Percentiles rank a stretch among this genome's conserved stretches.
These are phyloP conservation scores for Oikopleura albicans DNA, from an alignment of 23 tunicate species.

Conservation along the genomic window DNA sequence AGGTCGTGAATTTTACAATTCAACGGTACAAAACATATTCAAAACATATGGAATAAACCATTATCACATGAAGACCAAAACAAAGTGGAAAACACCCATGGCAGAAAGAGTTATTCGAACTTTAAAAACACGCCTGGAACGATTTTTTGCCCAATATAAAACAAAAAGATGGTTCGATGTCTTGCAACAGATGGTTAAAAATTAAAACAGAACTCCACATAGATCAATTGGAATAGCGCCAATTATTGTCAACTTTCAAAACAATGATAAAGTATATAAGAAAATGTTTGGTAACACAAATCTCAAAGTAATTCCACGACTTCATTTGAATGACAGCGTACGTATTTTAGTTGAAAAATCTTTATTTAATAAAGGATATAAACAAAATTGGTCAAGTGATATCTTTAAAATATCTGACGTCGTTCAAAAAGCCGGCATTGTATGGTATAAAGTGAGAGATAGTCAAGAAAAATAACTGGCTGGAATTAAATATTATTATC, in stretches of 20 bases:
- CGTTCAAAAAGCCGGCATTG: background rate
- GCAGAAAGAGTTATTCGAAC: slow-evolving; percentile 8
- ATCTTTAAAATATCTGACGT: background rate
- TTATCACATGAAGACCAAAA: background rate
- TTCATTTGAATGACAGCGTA: background rate
- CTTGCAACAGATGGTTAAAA: background rate
- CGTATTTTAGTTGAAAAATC: background rate
- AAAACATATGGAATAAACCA: background rate
- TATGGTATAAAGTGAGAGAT: background rate
- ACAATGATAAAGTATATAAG: background rate
- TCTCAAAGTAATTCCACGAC: background rate
- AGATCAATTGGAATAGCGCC: background rate
- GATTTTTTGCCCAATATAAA: background rate
- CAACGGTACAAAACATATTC: background rate
- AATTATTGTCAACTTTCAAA: background rate
- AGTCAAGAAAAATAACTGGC: background rate
- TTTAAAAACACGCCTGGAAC: slow-evolving; percentile 1
- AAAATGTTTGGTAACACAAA: background rate
- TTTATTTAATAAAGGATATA: background rate
- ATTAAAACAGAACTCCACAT: background rate
- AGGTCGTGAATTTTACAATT: background rate
- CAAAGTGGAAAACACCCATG: background rate
- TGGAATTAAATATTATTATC: background rate
- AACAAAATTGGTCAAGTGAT: background rate
- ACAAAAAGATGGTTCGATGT: background rate